Percentiles rank a stretch among this genome's conserved stretches.
phyloP scores from a whole-genome alignment of 2,113 vertebrate genomes.

The Clarias macrocephalus region DNA sequence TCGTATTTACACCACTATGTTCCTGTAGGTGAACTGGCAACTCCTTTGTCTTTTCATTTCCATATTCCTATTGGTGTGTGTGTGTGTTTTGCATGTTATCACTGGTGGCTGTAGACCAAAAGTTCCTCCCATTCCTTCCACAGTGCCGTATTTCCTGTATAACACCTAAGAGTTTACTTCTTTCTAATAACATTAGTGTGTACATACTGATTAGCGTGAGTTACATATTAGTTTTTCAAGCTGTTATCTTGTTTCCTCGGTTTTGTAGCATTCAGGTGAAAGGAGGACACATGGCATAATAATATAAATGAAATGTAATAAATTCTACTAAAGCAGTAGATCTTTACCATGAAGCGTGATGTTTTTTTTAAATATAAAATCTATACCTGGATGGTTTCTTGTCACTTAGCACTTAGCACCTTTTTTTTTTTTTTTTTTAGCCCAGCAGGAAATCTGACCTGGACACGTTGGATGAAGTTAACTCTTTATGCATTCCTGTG shows the following conservation, averaged over 20 bases:
- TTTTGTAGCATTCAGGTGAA: not conserved
- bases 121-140: not conserved
- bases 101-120: not conserved
- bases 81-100: not conserved
- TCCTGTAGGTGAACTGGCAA: not conserved
- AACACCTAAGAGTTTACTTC: not conserved
- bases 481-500: not conserved
- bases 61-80: constrained; percentile 42
- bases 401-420: not conserved
- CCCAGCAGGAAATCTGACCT: not conserved
- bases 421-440: not conserved
- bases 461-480: not conserved
- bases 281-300: not conserved
- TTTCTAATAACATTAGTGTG: too few relatives aligned
- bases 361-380: not conserved
- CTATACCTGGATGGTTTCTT: not conserved
- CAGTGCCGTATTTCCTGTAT: not conserved
- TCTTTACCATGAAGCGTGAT: too few relatives aligned
- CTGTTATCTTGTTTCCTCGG: not conserved
- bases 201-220: not conserved
- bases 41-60: constrained; percentile 30
- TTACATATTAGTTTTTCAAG: not conserved
- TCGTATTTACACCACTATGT: not conserved
- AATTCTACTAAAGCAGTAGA: too few relatives aligned
- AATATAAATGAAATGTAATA: too few relatives aligned